Evolutionary conservation across 2,888 invertebrate genomes (phyloP), one percentile per base, ranked within the genome.

Genomic region (Phyllotreta cruciferae): DNA sequence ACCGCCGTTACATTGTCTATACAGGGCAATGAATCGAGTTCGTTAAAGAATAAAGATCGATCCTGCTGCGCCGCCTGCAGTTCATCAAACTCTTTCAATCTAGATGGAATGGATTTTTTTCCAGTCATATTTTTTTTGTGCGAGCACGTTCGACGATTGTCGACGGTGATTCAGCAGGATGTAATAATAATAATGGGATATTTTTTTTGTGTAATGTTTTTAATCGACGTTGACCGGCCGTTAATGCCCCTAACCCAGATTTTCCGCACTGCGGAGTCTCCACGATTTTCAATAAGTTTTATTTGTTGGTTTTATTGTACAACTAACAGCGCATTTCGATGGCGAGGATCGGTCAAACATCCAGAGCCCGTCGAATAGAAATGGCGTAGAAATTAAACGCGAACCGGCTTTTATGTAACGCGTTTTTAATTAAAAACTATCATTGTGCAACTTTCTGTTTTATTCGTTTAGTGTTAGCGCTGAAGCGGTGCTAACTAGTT

Each of bases 211-310:
- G 24, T 58, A 0, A 57, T 58, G 50, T 58, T 58, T 58, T 42
- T 39, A 50, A 50, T 41, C 50, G 36, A 62, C 37, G 14, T 8
- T 36, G 35, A 63, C 37, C 45, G 10, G 10, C 58, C 36, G 58
- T 58, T 58, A 42, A 47, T 56, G 56, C 44, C 50, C 37, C 13
- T 65, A 65, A 66, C 66, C 69, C 56, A 69, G 45, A 63, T 70
- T 64, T 70, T 67, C 57, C 61, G 66, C 63, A 41, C 58, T 61
- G 60, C 49, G 45, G 63, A 53, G 67, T 73, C 67, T 35, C 37
- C 54, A 56, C 44, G 24, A 60, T 68, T 64, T 66, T 63, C 60
- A 60, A 68, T 62, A 64, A 57, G 24, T 61, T 61, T 61, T 39
- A 49, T 55, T 24, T 44, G 38, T 53, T 52, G 39, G 58, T 34